Base-by-base conservation (phyloP, 2,888 invertebrate species). In the Rhyacophila evoluta region DNA sequence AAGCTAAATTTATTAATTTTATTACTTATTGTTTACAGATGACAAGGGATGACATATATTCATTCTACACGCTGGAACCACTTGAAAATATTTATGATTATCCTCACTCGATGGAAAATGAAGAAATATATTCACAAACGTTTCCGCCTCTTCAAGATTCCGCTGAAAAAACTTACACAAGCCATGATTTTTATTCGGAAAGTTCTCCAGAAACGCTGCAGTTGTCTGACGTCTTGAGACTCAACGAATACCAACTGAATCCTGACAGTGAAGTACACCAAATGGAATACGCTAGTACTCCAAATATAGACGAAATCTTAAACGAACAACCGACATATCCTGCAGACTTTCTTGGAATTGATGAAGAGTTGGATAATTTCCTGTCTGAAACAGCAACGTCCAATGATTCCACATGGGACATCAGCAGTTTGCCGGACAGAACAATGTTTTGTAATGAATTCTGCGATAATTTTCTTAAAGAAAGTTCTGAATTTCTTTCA, bases 391-490 rank as follows among this genome's bases (percentile, higher is more conserved):
- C 77, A 0, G 33, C 79, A 10, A 33, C 73, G 0, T 33, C 29
- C 10, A 41, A 37, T 27, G 76, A 82, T 36, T 38, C 73, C 3
- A 25, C 72, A 3, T 82, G 90, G 28, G 87, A 86, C 85, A 85
- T 85, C 28, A 81, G 84, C 1, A 84, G 85, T 25, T 84, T 89
- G n/a, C 91, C 92, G 0, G 91, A 91, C 72, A 88, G 89, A 73
- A 92, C 92, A 0, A 88, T 91, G 2, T 86, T 91, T 12, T 92
- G 92, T 83, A 91, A 89, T 15, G 89, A 91, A 25, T 88, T 88
- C 28, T 91, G 91, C 83, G 89, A 89, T 72, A 87, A 75, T 68
- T 80, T 80, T 27, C 55, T 80, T 1, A 67, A 68, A 19, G 80
- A 80, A 68, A 77, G 67, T 83, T 86, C 87, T 4, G 86, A 88